These are phyloP conservation scores for Xestia rhomboidea DNA, from an alignment of 2,888 invertebrate genomes.

Conservation along the genomic window DNA sequence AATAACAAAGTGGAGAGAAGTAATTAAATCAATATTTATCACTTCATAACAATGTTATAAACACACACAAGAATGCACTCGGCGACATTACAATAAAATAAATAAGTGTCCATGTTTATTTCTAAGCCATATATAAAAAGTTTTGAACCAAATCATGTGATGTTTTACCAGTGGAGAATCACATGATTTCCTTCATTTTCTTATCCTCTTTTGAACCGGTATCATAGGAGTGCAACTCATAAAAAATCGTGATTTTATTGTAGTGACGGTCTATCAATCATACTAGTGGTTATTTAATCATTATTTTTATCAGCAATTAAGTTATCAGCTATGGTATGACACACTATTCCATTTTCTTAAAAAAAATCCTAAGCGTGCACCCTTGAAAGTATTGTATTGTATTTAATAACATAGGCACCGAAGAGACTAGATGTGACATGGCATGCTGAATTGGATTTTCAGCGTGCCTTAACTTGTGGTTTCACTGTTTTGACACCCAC, in stretches of 20 bases:
- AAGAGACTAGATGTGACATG: not conserved
- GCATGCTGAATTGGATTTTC: not conserved
- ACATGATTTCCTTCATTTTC: not conserved
- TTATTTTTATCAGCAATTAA: not conserved
- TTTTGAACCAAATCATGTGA: not conserved
- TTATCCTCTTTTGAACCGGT: not conserved
- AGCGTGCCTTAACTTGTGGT: too few species aligned
- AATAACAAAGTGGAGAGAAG: conserved; percentile 3
- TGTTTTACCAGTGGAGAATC: not conserved
- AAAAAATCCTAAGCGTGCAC: too few species aligned
- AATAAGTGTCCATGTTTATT: not conserved
- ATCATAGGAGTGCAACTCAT: too few species aligned
- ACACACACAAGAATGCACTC: not conserved
- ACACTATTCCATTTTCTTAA: too few species aligned
- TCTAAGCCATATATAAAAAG: not conserved
- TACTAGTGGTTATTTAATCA: not conserved
- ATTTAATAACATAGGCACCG: not conserved
- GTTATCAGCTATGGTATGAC: not conserved
- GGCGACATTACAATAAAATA: not conserved
- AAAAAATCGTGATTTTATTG: not conserved
- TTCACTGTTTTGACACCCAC: not conserved
- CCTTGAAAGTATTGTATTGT: not conserved
- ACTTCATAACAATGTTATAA: not conserved
- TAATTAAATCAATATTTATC: conserved; percentile 25
- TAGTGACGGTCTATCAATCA: not conserved